These are phyloP conservation scores for Panzeria rudis DNA, from an alignment of 2,888 invertebrate species.

Conservation along the genomic window DNA sequence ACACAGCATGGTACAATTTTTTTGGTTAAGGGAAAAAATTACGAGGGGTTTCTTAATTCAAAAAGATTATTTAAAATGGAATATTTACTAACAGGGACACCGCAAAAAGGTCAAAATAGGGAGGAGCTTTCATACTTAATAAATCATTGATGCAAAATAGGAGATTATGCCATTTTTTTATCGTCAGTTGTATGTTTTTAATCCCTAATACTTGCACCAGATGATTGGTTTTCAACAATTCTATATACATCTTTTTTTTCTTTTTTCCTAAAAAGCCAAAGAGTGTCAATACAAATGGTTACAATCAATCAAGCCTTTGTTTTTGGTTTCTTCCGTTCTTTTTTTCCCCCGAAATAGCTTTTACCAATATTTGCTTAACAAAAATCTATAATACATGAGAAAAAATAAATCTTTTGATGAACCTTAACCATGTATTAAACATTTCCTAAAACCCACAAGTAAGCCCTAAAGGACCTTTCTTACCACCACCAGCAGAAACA, in stretches of 20 bases:
- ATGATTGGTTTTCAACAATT: neutral
- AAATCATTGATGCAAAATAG: neutral
- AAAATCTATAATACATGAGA: neutral
- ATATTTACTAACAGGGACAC: neutral
- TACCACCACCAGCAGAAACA: slow-evolving; percentile 1
- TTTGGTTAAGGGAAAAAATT: neutral
- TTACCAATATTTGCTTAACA: neutral
- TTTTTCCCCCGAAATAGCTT: neutral
- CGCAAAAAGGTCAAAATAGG: neutral
- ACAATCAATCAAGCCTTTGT: neutral
- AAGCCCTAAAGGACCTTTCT: neutral
- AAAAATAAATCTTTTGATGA: neutral
- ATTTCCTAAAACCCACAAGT: neutral
- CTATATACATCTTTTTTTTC: neutral
- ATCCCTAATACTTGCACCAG: neutral
- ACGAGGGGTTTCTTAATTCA: neutral
- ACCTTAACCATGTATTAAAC: no score
- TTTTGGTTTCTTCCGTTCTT: neutral
- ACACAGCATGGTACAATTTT: neutral
- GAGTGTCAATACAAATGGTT: neutral
- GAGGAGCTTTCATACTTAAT: no score
- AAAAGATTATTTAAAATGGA: neutral
- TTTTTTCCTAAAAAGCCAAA: neutral
- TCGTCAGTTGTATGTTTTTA: neutral
- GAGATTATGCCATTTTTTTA: neutral